Percentiles rank a stretch among this genome's conserved stretches.
phyloP scores from a whole-genome alignment of 2,113 vertebrate genomes.

The Catagonus wagneri region DNA sequence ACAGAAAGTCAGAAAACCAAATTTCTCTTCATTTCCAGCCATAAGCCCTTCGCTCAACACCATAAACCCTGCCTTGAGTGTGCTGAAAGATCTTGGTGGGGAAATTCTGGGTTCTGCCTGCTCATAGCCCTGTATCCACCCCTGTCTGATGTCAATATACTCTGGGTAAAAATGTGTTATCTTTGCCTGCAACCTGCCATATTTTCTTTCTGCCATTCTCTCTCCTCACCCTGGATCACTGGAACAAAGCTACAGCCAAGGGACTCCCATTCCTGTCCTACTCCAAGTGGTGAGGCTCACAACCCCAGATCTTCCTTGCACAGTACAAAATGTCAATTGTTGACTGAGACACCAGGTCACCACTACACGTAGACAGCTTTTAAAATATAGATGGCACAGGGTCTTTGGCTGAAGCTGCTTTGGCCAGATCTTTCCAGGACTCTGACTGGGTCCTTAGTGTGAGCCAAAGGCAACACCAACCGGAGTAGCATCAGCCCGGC shows the following conservation, averaged over 20 bases:
- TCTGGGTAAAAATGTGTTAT: neutral
- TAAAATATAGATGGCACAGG: conserved; percentile 71
- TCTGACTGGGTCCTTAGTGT: conserved; percentile 62
- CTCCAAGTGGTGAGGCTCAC: neutral
- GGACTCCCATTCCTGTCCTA: neutral
- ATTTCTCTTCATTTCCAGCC: conserved; percentile 29
- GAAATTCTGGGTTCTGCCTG: neutral
- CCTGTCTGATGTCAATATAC: neutral
- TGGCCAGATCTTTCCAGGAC: conserved; percentile 48
- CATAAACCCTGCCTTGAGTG: neutral
- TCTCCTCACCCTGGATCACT: neutral
- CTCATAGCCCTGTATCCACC: neutral
- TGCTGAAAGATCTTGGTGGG: neutral
- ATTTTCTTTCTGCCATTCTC: conserved; percentile 17
- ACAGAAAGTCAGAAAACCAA: conserved; percentile 10
- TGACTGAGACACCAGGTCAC: conserved; percentile 35
- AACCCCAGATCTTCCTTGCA: conserved; percentile 32
- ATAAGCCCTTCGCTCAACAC: neutral
- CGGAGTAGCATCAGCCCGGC: conserved; percentile 69
- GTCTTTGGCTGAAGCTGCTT: conserved; percentile 63
- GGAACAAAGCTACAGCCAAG: neutral
- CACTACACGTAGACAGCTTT: conserved; percentile 50
- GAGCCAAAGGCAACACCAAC: conserved; percentile 86
- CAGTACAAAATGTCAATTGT: conserved; percentile 4
- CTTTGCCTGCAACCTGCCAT: neutral